Percentiles rank a stretch among this genome's conserved stretches.
These are phyloP conservation scores for Antheraea mylitta DNA, from an alignment of 1,140 invertebrate genomes.

Conservation along the genomic window DNA sequence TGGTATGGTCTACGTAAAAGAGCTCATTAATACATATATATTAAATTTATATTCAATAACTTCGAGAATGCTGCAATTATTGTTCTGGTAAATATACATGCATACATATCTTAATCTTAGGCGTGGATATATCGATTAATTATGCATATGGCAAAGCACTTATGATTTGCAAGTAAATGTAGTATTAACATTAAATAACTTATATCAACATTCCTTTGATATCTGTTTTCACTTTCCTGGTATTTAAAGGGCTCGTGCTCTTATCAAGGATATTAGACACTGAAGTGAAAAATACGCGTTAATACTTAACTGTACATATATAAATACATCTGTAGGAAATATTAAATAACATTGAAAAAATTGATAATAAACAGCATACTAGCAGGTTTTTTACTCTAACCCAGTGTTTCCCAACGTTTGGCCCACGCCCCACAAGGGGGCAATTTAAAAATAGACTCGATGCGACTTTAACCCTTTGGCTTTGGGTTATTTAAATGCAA, in stretches of 20 bases:
- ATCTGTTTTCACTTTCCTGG: conserved; percentile 22
- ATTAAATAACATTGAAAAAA: no score
- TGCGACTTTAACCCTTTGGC: no score
- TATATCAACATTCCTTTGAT: conserved; percentile 12
- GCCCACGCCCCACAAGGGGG: no score
- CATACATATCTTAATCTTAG: background rate
- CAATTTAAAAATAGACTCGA: no score
- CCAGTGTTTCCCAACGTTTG: no score
- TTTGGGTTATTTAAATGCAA: no score
- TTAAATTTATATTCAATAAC: background rate
- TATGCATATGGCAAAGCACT: conserved; percentile 7
- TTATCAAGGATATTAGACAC: conserved; percentile 5
- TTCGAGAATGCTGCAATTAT: background rate
- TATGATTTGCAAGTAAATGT: conserved; percentile 23
- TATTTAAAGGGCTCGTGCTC: background rate
- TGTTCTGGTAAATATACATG: background rate
- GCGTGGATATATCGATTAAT: background rate
- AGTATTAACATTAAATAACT: conserved; percentile 18
- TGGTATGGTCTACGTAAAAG: no score
- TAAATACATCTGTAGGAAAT: no score
- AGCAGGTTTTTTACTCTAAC: no score
- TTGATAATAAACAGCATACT: no score
- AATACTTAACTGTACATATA: background rate
- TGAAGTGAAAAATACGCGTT: conserved; percentile 6
- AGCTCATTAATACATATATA: no score